Percentiles rank a stretch among this genome's conserved stretches.
Conservation (phyloP, 2,797 vertebrate species). For the Oreochromis grahami region DNA sequence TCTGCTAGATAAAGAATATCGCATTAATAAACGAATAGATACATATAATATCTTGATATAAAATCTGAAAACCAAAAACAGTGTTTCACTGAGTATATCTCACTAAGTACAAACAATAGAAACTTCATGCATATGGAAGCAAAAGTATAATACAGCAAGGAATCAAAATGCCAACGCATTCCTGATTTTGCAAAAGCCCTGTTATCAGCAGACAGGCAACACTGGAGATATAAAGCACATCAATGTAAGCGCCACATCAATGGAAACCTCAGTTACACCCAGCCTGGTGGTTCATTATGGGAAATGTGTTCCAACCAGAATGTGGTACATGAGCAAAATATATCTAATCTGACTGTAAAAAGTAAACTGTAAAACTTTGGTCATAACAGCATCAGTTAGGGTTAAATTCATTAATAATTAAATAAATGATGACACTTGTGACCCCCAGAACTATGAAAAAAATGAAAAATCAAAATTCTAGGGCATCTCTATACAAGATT, state of each 20-base stretch:
- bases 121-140: neutral
- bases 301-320: neutral
- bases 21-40: neutral
- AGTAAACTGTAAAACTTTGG: neutral
- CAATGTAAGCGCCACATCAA: neutral
- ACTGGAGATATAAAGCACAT: neutral
- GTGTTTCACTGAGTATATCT: neutral
- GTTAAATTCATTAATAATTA: neutral
- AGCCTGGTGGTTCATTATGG: neutral
- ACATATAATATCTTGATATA: neutral
- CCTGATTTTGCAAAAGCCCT: neutral
- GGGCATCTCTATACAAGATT: neutral
- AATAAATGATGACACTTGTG: neutral
- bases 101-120: slow-evolving; percentile 13
- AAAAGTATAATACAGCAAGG: slow-evolving; percentile 6
- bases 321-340: slow-evolving; percentile 6
- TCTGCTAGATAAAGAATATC: neutral
- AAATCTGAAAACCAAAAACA: neutral
- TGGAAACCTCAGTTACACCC: neutral
- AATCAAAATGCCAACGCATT: neutral
- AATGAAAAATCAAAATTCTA: neutral
- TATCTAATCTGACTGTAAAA: neutral
- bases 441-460: neutral
- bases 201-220: slow-evolving; percentile 17
- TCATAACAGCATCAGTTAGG: neutral